A percentile compares a stretch with the other conserved stretches of the same genome.
Evolutionary conservation across 2,113 vertebrate genomes (phyloP).

Genomic region (Anoplopoma fimbria): DNA sequence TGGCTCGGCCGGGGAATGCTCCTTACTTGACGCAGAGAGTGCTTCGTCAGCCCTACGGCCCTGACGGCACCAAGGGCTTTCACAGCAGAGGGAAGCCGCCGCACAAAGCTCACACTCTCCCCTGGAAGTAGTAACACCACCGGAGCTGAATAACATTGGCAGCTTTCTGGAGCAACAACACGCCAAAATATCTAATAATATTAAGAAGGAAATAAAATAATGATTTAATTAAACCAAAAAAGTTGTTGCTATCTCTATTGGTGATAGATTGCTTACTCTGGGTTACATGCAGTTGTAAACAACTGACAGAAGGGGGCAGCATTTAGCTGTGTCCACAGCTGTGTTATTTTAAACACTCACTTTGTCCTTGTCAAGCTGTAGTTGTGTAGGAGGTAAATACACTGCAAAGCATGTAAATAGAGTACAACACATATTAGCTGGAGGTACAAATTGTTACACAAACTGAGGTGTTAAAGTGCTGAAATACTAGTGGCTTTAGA

Average conservation of each 20-base stretch:
- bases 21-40: neutral
- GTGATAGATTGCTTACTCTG: neutral
- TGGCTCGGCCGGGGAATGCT: neutral
- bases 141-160: neutral
- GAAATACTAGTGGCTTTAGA: neutral
- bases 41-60: slow-evolving; percentile 55
- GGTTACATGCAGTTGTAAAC: slow-evolving; percentile 46
- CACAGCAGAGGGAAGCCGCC: slow-evolving; percentile 50
- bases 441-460: slow-evolving; percentile 28
- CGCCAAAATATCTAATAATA: neutral
- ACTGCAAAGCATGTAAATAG: neutral
- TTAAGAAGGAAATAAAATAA: slow-evolving; percentile 4
- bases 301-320: slow-evolving; percentile 69
- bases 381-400: slow-evolving; percentile 6
- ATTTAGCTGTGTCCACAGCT: slow-evolving; percentile 39
- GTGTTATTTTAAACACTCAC: slow-evolving; percentile 6
- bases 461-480: neutral
- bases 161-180: neutral
- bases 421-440: slow-evolving; percentile 16
- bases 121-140: neutral
- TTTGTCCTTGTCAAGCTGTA: slow-evolving; percentile 5
- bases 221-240: neutral
- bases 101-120: neutral
- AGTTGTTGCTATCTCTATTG: neutral
- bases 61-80: slow-evolving; percentile 59